phyloP scores from a whole-genome alignment of 2,113 vertebrate species.

The Phylloscopus whistleri region DNA sequence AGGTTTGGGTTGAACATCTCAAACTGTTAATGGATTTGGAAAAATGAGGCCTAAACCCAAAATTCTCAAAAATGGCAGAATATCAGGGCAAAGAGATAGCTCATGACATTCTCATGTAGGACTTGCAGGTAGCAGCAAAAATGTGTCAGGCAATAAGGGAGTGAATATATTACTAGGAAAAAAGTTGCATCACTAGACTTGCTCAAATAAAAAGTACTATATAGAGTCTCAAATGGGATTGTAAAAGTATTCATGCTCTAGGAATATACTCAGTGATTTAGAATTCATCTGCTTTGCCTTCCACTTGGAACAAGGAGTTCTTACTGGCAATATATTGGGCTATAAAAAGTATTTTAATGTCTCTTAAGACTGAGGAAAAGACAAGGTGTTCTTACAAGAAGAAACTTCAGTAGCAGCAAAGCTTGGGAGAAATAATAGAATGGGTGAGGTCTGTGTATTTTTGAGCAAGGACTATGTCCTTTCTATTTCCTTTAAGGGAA shows the following conservation, averaged over 20 bases:
- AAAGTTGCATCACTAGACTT: not conserved
- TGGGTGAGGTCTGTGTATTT: not conserved
- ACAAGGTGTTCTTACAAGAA: not conserved
- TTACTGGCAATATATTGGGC: not conserved
- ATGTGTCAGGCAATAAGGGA: not conserved
- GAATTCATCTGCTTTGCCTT: conserved; percentile 18
- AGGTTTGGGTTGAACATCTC: not conserved
- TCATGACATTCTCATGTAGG: not conserved
- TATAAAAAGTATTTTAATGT: conserved; percentile 14
- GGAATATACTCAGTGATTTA: not conserved
- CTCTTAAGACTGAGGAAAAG: not conserved
- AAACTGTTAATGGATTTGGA: not conserved
- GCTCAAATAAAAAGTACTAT: not conserved
- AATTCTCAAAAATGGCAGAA: not conserved
- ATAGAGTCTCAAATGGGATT: not conserved
- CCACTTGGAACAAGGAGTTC: not conserved
- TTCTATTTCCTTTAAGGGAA: not conserved
- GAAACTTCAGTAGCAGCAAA: not conserved
- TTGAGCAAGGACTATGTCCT: not conserved
- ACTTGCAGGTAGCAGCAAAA: not conserved
- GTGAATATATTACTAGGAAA: not conserved
- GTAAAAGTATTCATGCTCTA: conserved; percentile 9
- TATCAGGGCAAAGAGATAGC: not conserved
- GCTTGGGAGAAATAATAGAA: not conserved
- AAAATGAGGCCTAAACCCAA: not conserved